phyloP scores from a whole-genome alignment of 2,113 vertebrate species.

The Laticauda colubrina region DNA sequence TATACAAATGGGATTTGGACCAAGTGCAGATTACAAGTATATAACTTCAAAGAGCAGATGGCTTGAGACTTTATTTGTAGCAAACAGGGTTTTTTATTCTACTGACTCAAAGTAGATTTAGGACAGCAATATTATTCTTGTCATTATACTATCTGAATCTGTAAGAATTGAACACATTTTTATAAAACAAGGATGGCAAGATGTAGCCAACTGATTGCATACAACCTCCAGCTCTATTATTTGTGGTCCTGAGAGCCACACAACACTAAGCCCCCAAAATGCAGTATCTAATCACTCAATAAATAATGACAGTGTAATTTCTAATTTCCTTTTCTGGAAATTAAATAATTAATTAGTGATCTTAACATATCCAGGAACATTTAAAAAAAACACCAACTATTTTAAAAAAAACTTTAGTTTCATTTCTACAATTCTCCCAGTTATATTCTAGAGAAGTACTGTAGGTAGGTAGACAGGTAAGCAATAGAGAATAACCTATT shows the following conservation, averaged over 20 bases:
- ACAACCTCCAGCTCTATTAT: neutral
- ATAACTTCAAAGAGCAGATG: conserved; percentile 59
- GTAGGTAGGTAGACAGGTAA: neutral
- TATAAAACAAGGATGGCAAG: neutral
- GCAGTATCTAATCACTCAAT: neutral
- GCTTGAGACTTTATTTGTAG: conserved; percentile 50
- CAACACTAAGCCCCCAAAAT: neutral
- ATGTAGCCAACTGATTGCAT: neutral
- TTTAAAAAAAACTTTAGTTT: neutral
- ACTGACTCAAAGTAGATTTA: conserved; percentile 23
- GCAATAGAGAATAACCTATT: neutral
- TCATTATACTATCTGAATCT: conserved; percentile 4
- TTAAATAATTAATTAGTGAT: neutral
- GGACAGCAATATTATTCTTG: neutral
- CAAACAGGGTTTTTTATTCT: conserved; percentile 39
- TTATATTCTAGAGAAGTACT: neutral
- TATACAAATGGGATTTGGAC: conserved; percentile 49
- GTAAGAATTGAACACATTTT: neutral
- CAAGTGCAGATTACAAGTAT: conserved; percentile 48
- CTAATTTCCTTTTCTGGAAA: neutral
- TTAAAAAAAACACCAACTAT: neutral
- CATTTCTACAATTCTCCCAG: neutral
- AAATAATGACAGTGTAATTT: neutral
- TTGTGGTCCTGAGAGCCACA: neutral
- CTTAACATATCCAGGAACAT: neutral